Evolutionary conservation across 2,797 vertebrate genomes (phyloP).

Genomic region (Lepus oiostolus): DNA sequence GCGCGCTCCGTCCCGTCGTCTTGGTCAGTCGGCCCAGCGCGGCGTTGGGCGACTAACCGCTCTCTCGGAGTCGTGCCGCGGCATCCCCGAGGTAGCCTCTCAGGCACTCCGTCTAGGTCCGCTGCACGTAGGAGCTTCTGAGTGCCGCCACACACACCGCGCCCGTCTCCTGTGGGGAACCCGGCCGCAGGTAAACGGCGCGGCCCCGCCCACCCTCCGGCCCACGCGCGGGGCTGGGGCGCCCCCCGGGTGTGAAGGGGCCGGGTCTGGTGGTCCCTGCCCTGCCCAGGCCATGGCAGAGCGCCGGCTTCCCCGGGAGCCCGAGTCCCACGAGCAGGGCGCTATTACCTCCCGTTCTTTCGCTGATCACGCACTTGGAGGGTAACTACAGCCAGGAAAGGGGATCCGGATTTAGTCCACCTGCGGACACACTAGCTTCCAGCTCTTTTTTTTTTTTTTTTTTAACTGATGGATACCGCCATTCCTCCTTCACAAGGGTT

Average conservation of each 20-base stretch:
- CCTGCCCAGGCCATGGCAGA: background rate
- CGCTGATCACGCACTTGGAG: background rate
- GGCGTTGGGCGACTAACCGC: background rate
- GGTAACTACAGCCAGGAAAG: background rate
- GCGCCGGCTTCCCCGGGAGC: background rate
- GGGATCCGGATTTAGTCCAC: conserved; percentile 10
- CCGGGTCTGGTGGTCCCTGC: background rate
- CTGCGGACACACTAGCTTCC: background rate
- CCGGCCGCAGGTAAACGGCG: conserved; percentile 71
- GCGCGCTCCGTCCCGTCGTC: conserved; percentile 14
- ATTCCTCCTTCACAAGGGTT: background rate
- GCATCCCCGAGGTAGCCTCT: background rate
- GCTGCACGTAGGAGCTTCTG: background rate
- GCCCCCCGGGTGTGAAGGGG: background rate
- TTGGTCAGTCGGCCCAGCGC: background rate
- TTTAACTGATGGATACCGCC: background rate
- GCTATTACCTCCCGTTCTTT: background rate
- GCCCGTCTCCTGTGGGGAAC: background rate
- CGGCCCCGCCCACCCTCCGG: background rate
- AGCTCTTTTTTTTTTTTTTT: background rate
- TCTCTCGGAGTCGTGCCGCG: background rate
- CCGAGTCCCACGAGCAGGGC: background rate
- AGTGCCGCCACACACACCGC: background rate
- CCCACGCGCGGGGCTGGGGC: background rate
- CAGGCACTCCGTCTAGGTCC: background rate